These are phyloP conservation scores for Spea hammondii DNA, from an alignment of 2,797 vertebrate genomes.

Conservation along the genomic window DNA sequence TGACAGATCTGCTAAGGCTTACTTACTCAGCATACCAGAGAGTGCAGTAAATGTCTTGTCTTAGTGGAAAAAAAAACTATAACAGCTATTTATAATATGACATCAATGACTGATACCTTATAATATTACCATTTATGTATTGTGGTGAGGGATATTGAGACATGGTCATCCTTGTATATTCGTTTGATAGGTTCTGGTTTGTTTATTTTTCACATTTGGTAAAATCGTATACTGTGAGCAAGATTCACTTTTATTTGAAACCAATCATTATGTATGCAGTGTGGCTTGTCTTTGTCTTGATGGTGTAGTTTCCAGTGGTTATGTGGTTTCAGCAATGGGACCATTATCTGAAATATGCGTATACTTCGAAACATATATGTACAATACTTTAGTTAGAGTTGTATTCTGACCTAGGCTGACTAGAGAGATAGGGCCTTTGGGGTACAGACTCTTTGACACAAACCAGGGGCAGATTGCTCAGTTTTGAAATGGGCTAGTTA, in stretches of 20 bases:
- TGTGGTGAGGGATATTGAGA: neutral
- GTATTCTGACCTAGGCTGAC: too few relatives aligned
- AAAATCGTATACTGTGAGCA: conserved; percentile 11
- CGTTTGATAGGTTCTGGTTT: conserved; percentile 12
- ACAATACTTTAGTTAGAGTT: too few relatives aligned
- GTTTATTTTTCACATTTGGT: conserved; percentile 9
- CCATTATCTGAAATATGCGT: neutral
- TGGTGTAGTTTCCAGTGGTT: conserved; percentile 22
- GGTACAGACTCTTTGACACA: too few relatives aligned
- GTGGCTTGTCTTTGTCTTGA: conserved; percentile 24
- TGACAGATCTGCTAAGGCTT: too few relatives aligned
- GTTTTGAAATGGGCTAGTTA: too few relatives aligned
- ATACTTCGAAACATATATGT: neutral
- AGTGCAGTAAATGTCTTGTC: too few relatives aligned
- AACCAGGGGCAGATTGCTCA: too few relatives aligned
- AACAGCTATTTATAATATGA: neutral
- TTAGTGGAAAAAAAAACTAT: too few relatives aligned
- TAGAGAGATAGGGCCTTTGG: too few relatives aligned
- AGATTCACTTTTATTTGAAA: conserved; percentile 14
- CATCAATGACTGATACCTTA: neutral
- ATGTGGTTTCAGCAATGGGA: conserved; percentile 19
- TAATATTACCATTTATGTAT: conserved; percentile 2
- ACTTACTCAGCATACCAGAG: too few relatives aligned
- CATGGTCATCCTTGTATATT: neutral
- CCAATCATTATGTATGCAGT: conserved; percentile 21